Evolutionary conservation across 2,888 invertebrate species (phyloP).

Genomic region (Noctua pronuba): DNA sequence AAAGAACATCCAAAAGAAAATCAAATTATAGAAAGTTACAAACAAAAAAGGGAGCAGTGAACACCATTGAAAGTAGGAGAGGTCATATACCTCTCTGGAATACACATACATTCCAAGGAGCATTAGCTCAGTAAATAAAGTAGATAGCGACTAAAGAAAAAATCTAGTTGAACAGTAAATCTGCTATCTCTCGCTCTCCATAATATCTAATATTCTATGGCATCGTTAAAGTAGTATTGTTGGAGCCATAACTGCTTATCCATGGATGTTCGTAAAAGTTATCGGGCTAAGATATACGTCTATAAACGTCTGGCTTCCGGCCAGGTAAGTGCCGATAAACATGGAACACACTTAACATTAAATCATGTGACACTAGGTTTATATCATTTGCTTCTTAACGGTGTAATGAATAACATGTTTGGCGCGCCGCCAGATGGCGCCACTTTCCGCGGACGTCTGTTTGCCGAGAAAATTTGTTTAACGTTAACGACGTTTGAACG

Average conservation of each 20-base stretch:
- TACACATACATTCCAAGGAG: slow-evolving; percentile 3
- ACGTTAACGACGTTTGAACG: slow-evolving; percentile 66
- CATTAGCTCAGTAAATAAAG: slow-evolving; percentile 40
- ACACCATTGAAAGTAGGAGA: slow-evolving; percentile 2
- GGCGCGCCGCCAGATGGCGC: slow-evolving; percentile 65
- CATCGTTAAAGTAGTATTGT: slow-evolving; percentile 62
- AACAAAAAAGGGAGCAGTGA: slow-evolving; percentile 18
- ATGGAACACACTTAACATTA: slow-evolving; percentile 60
- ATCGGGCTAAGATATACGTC: slow-evolving; percentile 54
- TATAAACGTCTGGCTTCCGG: slow-evolving; percentile 60
- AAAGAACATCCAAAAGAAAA: slow-evolving; percentile 28
- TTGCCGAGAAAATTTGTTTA: slow-evolving; percentile 59
- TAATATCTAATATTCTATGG: slow-evolving; percentile 56
- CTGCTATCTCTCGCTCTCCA: slow-evolving; percentile 33
- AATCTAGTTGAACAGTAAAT: slow-evolving; percentile 44
- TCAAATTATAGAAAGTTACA: slow-evolving; percentile 30
- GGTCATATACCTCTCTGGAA: slow-evolving; percentile 36
- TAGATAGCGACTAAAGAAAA: slow-evolving; percentile 41
- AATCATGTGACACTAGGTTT: slow-evolving; percentile 63
- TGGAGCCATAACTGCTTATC: slow-evolving; percentile 54
- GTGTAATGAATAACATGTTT: slow-evolving; percentile 65
- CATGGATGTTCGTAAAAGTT: slow-evolving; percentile 61
- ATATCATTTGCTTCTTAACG: slow-evolving; percentile 62
- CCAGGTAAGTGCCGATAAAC: slow-evolving; percentile 67
- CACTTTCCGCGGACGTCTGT: slow-evolving; percentile 52